Percentiles rank a stretch among this genome's conserved stretches.
These are phyloP conservation scores for Trichopoda pennipes DNA, from an alignment of 2,888 invertebrate genomes.

Conservation along the genomic window DNA sequence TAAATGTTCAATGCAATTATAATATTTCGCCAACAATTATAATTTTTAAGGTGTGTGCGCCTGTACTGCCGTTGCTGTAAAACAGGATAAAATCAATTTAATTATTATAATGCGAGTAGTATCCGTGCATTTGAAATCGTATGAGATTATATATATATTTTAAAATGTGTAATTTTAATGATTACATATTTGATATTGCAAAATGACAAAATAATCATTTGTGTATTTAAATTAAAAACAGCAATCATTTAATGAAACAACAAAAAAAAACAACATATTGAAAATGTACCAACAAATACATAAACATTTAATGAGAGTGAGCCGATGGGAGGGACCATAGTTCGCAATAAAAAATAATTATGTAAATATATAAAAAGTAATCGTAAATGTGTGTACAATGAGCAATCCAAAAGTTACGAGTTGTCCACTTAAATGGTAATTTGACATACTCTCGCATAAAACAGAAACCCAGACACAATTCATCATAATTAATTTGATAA, in stretches of 20 bases:
- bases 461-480: conserved; percentile 31
- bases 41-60: too few species aligned
- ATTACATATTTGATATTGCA: conserved; percentile 43
- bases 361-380: not conserved
- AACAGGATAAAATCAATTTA: conserved; percentile 30
- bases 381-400: conserved; percentile 18
- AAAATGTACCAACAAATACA: conserved; percentile 30
- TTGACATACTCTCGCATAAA: conserved; percentile 23
- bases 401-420: not conserved
- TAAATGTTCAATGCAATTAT: not conserved
- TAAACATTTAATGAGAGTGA: not conserved
- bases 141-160: not conserved
- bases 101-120: conserved; percentile 27
- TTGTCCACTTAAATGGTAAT: conserved; percentile 22
- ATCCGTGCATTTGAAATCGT: not conserved
- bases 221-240: conserved; percentile 42
- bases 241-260: conserved; percentile 18
- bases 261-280: not conserved
- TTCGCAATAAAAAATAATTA: not conserved
- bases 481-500: conserved; percentile 56
- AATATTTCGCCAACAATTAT: conserved; percentile 24
- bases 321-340: not conserved
- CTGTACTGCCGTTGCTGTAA: not conserved
- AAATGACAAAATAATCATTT: conserved; percentile 55
- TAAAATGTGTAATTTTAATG: not conserved